phyloP scores from a whole-genome alignment of 2,113 vertebrate species.

The Paracanthobrama guichenoti region DNA sequence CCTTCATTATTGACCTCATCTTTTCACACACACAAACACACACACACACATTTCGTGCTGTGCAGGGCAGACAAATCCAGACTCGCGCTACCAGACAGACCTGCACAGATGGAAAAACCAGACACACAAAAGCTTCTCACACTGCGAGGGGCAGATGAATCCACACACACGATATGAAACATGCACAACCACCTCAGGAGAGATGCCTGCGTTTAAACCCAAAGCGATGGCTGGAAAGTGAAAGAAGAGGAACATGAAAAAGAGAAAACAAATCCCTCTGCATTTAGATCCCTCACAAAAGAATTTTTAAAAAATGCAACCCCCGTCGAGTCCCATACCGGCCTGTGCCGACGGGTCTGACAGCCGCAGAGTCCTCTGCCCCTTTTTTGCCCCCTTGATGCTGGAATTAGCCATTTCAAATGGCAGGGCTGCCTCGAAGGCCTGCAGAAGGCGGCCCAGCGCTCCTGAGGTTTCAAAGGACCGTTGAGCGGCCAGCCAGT shows the following conservation, averaged over 20 bases:
- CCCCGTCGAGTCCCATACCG: conserved; percentile 22
- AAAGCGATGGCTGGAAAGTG: conserved; percentile 9
- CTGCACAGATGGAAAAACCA: conserved; percentile 17
- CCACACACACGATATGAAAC: conserved; percentile 3
- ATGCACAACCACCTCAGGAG: conserved; percentile 15
- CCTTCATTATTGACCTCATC: conserved; percentile 56
- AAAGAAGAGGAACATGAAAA: conserved; percentile 33
- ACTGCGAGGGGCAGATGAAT: background rate
- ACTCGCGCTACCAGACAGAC: conserved; percentile 31
- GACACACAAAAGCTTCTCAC: conserved; percentile 25
- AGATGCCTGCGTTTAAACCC: conserved; percentile 3
- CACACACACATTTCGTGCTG: conserved; percentile 44
- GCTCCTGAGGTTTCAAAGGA: conserved; percentile 74
- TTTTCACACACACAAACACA: conserved; percentile 14
- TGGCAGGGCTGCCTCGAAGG: conserved; percentile 69
- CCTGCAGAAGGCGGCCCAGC: conserved; percentile 58
- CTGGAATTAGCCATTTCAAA: conserved; percentile 73
- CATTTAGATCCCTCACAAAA: conserved; percentile 60
- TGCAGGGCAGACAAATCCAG: conserved; percentile 41
- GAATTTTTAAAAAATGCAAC: conserved; percentile 53
- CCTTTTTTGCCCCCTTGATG: conserved; percentile 60
- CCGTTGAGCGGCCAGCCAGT: conserved; percentile 59
- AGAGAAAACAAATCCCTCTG: conserved; percentile 36
- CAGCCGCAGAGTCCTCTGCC: conserved; percentile 31
- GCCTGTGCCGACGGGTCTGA: conserved; percentile 6